phyloP scores from a whole-genome alignment of 2,888 invertebrate species.

The Gasteruption jaculator region DNA sequence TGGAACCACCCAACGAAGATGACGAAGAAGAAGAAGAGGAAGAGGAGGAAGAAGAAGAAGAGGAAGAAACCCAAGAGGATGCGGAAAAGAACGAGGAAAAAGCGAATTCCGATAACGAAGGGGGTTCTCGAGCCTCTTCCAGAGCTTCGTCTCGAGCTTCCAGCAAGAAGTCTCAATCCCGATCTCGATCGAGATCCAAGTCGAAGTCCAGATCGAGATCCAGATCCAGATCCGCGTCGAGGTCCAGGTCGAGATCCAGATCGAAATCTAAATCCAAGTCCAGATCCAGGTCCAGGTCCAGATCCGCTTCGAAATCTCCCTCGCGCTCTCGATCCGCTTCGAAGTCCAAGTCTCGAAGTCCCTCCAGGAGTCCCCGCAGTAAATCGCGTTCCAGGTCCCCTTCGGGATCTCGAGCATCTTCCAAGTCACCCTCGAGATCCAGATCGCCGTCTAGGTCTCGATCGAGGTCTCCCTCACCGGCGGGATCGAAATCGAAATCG shows the following conservation, averaged over 20 bases:
- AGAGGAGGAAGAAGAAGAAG: constrained; percentile 59
- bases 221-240: constrained; percentile 33
- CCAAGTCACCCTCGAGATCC: constrained; percentile 36
- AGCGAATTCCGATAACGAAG: constrained; percentile 49
- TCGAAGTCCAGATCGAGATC: constrained; percentile 37
- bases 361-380: constrained; percentile 38
- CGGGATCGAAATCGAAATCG: constrained; percentile 35
- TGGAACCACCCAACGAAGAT: constrained; percentile 75
- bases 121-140: constrained; percentile 50
- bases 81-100: constrained; percentile 42
- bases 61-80: constrained; percentile 51
- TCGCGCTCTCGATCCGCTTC: constrained; percentile 28
- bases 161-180: constrained; percentile 38
- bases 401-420: constrained; percentile 34
- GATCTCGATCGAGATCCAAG: constrained; percentile 36
- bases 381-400: constrained; percentile 22
- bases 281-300: constrained; percentile 40
- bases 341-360: constrained; percentile 33
- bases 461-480: constrained; percentile 40
- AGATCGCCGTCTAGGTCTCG: constrained; percentile 31
- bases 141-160: constrained; percentile 47
- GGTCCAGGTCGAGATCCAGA: constrained; percentile 25
- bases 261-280: constrained; percentile 30
- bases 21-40: constrained; percentile 69
- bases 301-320: constrained; percentile 15